Evolutionary conservation across 2,113 vertebrate genomes (phyloP).

Genomic region (Gadus macrocephalus): DNA sequence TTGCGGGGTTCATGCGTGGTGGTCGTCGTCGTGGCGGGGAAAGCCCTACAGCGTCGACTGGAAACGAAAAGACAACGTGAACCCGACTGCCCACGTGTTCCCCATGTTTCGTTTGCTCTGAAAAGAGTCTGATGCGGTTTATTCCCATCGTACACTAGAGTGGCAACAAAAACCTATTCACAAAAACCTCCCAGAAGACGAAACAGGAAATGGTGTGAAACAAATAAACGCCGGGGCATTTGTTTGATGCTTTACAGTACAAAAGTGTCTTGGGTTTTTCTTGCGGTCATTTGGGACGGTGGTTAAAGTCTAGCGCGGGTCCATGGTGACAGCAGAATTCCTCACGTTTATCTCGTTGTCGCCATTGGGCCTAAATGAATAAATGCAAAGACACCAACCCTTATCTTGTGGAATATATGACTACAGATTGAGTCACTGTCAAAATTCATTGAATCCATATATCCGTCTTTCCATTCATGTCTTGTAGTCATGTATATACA

Average conservation of each 20-base stretch:
- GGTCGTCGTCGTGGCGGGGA: too few species aligned
- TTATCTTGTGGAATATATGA: constrained; percentile 55
- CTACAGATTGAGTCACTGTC: constrained; percentile 31
- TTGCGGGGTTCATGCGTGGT: too few species aligned
- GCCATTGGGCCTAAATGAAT: constrained; percentile 72
- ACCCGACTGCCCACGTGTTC: too few species aligned
- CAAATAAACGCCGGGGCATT: constrained; percentile 23
- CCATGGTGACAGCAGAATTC: constrained; percentile 72
- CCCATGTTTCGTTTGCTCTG: too few species aligned
- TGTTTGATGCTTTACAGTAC: constrained; percentile 38
- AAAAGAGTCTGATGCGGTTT: too few species aligned
- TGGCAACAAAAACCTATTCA: too few species aligned
- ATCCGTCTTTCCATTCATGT: constrained; percentile 14
- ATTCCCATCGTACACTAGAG: too few species aligned
- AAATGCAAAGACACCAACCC: constrained; percentile 68
- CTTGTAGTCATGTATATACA: constrained; percentile 2
- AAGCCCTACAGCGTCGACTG: too few species aligned
- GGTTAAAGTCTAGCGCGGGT: constrained; percentile 72
- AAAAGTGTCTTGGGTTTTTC: constrained; percentile 49
- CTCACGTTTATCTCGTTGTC: constrained; percentile 72
- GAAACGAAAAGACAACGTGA: too few species aligned
- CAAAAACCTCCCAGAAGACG: constrained; percentile 18
- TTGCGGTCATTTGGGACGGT: constrained; percentile 70
- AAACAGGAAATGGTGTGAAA: not conserved
- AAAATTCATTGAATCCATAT: constrained; percentile 16